These are phyloP conservation scores for Apaloderma vittatum DNA, from an alignment of 2,113 vertebrate genomes.

Conservation along the genomic window DNA sequence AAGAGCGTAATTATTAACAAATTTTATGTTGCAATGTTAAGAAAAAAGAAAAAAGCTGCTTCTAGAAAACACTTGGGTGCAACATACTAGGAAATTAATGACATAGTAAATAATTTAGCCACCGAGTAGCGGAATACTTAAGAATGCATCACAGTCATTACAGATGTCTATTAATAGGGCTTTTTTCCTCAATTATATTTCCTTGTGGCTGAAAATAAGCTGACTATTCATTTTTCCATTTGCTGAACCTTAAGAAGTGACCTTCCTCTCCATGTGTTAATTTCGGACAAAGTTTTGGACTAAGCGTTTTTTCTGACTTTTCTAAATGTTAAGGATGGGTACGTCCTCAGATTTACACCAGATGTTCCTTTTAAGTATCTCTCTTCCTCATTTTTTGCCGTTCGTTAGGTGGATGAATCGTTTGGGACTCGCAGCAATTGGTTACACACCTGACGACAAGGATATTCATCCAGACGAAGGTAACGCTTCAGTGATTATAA, in stretches of 20 bases:
- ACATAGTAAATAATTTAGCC: neutral
- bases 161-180: neutral
- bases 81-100: neutral
- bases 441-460: constrained; percentile 93
- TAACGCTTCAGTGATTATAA: constrained; percentile 63
- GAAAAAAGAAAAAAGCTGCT: neutral
- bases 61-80: neutral
- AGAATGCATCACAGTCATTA: neutral
- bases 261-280: neutral
- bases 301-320: neutral
- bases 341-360: neutral
- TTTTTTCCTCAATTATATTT: neutral
- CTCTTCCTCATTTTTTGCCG: neutral
- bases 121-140: neutral
- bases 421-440: constrained; percentile 91
- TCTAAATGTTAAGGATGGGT: neutral
- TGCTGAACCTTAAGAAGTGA: neutral
- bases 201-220: neutral
- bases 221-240: neutral
- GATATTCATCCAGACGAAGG: constrained; percentile 92
- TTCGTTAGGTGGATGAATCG: constrained; percentile 91
- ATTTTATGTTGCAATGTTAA: neutral
- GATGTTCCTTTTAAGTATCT: neutral
- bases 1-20: neutral
- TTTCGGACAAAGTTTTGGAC: neutral